Evolutionary conservation across 2,113 vertebrate genomes (phyloP).

Genomic region (Sphaerodactylus townsendi): DNA sequence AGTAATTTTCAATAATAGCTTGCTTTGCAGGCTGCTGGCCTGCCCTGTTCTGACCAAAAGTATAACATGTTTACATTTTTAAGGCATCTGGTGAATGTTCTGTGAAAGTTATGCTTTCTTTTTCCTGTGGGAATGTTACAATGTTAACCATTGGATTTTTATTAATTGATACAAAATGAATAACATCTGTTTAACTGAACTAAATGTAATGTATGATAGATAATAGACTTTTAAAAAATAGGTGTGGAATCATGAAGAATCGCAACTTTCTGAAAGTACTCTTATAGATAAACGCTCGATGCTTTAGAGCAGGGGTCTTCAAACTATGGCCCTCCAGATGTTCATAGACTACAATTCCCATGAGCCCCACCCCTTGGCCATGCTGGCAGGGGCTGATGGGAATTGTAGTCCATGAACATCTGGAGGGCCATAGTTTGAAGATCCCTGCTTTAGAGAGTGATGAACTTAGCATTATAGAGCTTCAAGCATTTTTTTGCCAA

Average conservation of each 20-base stretch:
- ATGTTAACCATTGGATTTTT: slow-evolving; percentile 4
- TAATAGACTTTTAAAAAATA: slow-evolving; percentile 53
- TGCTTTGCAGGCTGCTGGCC: not conserved
- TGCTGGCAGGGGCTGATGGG: too few species aligned
- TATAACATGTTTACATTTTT: slow-evolving; percentile 35
- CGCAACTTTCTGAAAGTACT: not conserved
- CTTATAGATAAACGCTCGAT: not conserved
- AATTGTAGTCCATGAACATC: too few species aligned
- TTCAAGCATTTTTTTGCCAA: slow-evolving; percentile 1
- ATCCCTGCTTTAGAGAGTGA: not conserved
- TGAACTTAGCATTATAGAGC: not conserved
- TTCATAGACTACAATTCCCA: too few species aligned
- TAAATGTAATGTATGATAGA: slow-evolving; percentile 46
- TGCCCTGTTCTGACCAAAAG: not conserved
- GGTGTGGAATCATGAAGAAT: slow-evolving; percentile 42
- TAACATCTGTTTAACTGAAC: slow-evolving; percentile 49
- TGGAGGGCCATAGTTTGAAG: too few species aligned
- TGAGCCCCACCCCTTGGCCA: too few species aligned
- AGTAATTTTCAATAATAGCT: not conserved
- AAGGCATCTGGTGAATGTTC: slow-evolving; percentile 45
- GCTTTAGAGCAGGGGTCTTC: too few species aligned
- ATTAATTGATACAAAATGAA: slow-evolving; percentile 34
- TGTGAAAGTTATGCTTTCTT: slow-evolving; percentile 26
- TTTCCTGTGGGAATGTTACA: slow-evolving; percentile 35
- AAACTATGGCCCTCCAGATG: too few species aligned